Evolutionary conservation across 2,797 vertebrate genomes (phyloP).

Genomic region (Coendou prehensilis): DNA sequence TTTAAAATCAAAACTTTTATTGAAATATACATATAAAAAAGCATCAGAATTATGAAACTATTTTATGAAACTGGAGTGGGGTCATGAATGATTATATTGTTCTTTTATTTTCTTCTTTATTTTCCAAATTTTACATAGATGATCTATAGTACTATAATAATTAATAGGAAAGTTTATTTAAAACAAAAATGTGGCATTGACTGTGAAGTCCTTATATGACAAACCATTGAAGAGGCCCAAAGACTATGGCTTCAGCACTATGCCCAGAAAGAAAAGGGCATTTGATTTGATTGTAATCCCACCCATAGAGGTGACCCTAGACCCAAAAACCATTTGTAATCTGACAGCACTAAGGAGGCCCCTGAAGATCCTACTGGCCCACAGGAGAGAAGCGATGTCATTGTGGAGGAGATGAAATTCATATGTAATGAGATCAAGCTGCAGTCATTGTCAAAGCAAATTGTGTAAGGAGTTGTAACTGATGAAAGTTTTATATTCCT

Average conservation of each 20-base stretch:
- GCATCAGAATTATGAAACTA: constrained; percentile 26
- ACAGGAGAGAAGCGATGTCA: constrained; percentile 18
- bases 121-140: not conserved
- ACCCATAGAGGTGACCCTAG: not conserved
- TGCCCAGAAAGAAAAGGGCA: not conserved
- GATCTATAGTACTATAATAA: not conserved
- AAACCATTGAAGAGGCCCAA: not conserved
- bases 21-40: not conserved
- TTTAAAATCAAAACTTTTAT: not conserved
- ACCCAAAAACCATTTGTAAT: not conserved
- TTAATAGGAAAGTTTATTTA: not conserved
- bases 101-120: not conserved
- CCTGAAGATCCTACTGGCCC: not conserved
- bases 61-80: not conserved
- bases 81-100: not conserved
- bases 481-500: not conserved
- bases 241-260: not conserved
- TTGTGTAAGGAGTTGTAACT: not conserved
- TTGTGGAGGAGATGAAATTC: constrained; percentile 51
- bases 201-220: not conserved
- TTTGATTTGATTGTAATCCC: not conserved
- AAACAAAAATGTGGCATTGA: not conserved
- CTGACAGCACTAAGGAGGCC: not conserved
- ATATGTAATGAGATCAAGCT: not conserved
- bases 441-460: constrained; percentile 45